These are phyloP conservation scores for Parazoanthus swiftii DNA, from an alignment of 92 coral and sea anemone genomes.

Conservation along the genomic window DNA sequence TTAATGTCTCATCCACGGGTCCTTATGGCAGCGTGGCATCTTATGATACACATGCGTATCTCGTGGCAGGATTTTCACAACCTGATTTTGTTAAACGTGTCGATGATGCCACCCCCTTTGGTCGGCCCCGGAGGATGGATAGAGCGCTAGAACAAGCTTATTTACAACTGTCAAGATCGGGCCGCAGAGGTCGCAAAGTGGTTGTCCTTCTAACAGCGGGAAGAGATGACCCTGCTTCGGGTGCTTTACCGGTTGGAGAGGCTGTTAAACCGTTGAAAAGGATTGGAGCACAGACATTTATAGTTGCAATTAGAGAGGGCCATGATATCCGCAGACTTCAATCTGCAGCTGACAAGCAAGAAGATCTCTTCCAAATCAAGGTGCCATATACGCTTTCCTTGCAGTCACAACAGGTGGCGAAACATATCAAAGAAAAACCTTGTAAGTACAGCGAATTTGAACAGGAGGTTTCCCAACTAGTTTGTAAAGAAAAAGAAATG, in stretches of 20 bases:
- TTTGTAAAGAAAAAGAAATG: neutral
- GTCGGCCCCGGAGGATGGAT: constrained; percentile 37
- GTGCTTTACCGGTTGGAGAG: constrained; percentile 37
- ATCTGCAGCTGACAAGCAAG: constrained; percentile 50
- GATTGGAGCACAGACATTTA: constrained; percentile 60
- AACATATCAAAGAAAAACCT: constrained; percentile 24
- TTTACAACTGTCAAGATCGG: constrained; percentile 37
- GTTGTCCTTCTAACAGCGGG: constrained; percentile 56
- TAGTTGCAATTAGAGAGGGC: constrained; percentile 63
- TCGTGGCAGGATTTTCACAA: constrained; percentile 52
- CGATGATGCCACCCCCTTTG: constrained; percentile 51
- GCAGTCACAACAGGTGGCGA: constrained; percentile 25
- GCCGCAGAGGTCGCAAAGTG: constrained; percentile 52
- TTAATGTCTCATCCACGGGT: constrained; percentile 51
- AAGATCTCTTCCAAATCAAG: constrained; percentile 56
- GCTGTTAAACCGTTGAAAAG: constrained; percentile 58
- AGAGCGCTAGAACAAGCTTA: constrained; percentile 27
- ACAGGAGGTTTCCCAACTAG: neutral
- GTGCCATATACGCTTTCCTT: neutral
- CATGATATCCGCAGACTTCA: constrained; percentile 50
- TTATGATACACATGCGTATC: constrained; percentile 51
- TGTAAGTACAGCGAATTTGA: constrained; percentile 37
- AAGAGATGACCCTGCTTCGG: constrained; percentile 47
- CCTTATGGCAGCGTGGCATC: constrained; percentile 67
- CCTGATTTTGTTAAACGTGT: constrained; percentile 53